A percentile compares a stretch with the other conserved stretches of the same genome.
Evolutionary conservation across 2,888 invertebrate species (phyloP).

Genomic region (Cynaeus angustus): DNA sequence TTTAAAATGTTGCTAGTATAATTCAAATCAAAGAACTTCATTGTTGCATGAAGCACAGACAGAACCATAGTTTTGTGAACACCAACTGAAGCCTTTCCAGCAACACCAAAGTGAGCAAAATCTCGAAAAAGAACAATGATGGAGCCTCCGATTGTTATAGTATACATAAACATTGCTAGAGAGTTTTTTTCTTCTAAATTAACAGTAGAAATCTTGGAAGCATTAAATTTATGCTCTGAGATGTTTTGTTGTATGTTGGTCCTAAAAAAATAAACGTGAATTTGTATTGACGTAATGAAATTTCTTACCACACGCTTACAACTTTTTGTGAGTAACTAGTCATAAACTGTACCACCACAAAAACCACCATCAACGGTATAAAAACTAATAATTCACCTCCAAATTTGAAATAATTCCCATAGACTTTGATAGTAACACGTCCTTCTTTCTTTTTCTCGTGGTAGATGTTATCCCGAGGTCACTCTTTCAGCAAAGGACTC

Average conservation of each 20-base stretch:
- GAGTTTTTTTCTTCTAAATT: constrained; percentile 1
- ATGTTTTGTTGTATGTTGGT: constrained; percentile 31
- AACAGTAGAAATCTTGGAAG: neutral
- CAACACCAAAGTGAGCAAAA: constrained; percentile 35
- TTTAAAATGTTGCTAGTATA: constrained; percentile 81
- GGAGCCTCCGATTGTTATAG: constrained; percentile 3
- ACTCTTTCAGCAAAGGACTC: constrained; percentile 25
- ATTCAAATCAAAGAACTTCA: constrained; percentile 86
- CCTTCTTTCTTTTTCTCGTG: constrained; percentile 60
- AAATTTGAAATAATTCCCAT: constrained; percentile 60
- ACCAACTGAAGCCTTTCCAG: constrained; percentile 35
- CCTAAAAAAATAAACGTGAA: constrained; percentile 36
- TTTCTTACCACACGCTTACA: constrained; percentile 60
- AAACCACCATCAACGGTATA: constrained; percentile 50
- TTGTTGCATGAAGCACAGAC: constrained; percentile 68
- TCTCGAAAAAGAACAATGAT: constrained; percentile 17
- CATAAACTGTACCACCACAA: constrained; percentile 57
- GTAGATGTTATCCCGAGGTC: constrained; percentile 56
- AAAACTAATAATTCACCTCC: constrained; percentile 52
- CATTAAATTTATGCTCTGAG: constrained; percentile 14
- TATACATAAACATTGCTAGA: constrained; percentile 22
- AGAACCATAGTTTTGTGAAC: constrained; percentile 47
- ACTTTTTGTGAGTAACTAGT: constrained; percentile 58
- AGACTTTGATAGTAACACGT: constrained; percentile 58
- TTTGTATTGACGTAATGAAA: neutral